Evolutionary conservation across 2,888 invertebrate species (phyloP).

Genomic region (Lepetodrilus schrolli): DNA sequence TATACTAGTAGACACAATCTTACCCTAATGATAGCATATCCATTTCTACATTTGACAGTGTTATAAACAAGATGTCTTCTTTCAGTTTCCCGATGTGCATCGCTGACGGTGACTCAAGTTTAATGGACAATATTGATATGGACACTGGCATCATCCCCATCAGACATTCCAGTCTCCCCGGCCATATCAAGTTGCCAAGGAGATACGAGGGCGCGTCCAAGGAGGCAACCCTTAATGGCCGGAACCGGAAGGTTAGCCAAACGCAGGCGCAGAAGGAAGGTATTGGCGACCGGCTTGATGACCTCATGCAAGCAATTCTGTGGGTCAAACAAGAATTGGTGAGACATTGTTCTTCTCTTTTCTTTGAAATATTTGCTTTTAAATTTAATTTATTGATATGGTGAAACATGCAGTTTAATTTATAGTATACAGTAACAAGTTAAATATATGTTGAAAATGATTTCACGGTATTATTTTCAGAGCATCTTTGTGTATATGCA

Average conservation of each 20-base stretch:
- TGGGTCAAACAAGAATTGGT: conserved; percentile 68
- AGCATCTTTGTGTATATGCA: no score
- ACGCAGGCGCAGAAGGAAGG: conserved; percentile 38
- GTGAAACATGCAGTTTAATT: no score
- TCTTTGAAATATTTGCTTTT: background rate
- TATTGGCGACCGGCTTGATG: conserved; percentile 50
- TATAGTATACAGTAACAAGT: no score
- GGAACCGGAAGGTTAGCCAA: conserved; percentile 42
- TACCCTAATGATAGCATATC: no score
- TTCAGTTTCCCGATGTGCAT: no score
- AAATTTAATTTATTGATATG: no score
- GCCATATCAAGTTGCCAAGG: conserved; percentile 57
- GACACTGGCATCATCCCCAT: conserved; percentile 57
- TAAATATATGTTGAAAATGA: no score
- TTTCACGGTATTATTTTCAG: no score
- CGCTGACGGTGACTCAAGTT: no score
- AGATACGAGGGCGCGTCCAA: conserved; percentile 50
- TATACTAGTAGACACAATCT: no score
- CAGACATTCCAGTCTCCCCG: conserved; percentile 56
- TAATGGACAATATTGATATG: conserved; percentile 46
- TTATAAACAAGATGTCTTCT: no score
- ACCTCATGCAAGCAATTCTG: conserved; percentile 59
- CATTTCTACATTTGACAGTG: no score
- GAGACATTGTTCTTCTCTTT: conserved; percentile 25
- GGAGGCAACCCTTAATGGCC: conserved; percentile 41